Evolutionary conservation across 35 echinoderm and acorn worm genomes (phyloP).

Genomic region (Ophiothrix spiculata): DNA sequence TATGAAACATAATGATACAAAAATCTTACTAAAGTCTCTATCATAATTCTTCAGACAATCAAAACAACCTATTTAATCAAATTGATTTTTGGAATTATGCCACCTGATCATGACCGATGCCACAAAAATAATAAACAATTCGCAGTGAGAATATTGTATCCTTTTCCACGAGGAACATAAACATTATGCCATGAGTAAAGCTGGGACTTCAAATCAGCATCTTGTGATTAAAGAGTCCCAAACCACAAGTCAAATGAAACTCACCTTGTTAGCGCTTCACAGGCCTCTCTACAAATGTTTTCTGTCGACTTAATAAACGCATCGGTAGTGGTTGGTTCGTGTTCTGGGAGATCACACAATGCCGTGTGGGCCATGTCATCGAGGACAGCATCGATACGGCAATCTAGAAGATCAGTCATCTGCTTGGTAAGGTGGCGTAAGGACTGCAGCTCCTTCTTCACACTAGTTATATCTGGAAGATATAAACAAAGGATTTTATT

Average conservation of each 20-base stretch:
- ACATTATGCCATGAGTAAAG: no score
- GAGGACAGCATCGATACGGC: constrained; percentile 88
- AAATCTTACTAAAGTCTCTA: no score
- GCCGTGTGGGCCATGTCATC: constrained; percentile 86
- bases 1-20: no score
- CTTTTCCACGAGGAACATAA: no score
- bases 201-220: no score
- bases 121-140: no score
- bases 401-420: constrained; percentile 85
- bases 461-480: constrained; percentile 68
- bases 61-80: no score
- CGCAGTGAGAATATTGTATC: no score
- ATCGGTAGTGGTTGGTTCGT: constrained; percentile 69
- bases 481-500: not conserved
- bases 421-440: constrained; percentile 87
- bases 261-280: constrained; percentile 77
- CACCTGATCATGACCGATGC: no score
- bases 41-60: no score
- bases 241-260: not conserved
- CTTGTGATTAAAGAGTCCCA: no score
- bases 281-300: constrained; percentile 68
- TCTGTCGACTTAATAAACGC: constrained; percentile 77
- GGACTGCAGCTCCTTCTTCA: constrained; percentile 80
- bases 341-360: constrained; percentile 79
- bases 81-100: no score